A percentile compares a stretch with the other conserved stretches of the same genome.
Evolutionary conservation across 2,113 vertebrate species (phyloP).

Genomic region (Microcebus ravelobensis): DNA sequence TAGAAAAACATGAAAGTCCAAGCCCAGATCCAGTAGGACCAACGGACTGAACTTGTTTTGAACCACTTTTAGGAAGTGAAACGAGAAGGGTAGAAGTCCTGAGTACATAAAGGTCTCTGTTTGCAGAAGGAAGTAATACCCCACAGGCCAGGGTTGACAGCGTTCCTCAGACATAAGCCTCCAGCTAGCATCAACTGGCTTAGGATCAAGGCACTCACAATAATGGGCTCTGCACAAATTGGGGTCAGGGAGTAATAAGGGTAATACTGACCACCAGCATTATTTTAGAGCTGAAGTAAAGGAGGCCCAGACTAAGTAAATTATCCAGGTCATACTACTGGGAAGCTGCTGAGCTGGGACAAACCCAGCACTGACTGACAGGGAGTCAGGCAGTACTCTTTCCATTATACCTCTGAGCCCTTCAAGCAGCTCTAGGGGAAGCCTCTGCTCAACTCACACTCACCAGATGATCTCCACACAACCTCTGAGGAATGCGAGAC

Average conservation of each 20-base stretch:
- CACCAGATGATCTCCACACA: background rate
- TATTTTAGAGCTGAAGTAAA: background rate
- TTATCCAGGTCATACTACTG: background rate
- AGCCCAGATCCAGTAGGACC: background rate
- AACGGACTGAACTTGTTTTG: background rate
- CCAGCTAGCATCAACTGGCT: background rate
- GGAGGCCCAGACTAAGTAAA: background rate
- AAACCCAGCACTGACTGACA: background rate
- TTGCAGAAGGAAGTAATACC: conserved; percentile 52
- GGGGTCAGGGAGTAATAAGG: background rate
- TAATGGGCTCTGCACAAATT: background rate
- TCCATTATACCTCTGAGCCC: background rate
- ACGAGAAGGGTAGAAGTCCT: background rate
- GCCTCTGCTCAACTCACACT: background rate
- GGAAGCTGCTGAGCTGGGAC: background rate
- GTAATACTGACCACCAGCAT: background rate
- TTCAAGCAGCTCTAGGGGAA: background rate
- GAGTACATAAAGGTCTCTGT: background rate
- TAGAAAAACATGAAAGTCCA: conserved; percentile 51
- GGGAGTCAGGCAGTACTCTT: background rate
- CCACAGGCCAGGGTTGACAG: background rate
- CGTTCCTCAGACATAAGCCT: background rate
- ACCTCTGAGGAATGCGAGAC: background rate
- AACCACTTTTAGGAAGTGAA: conserved; percentile 73
- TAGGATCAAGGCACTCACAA: background rate